Evolutionary conservation across 2,888 invertebrate species (phyloP).

Genomic region (Epistrophe eligans): DNA sequence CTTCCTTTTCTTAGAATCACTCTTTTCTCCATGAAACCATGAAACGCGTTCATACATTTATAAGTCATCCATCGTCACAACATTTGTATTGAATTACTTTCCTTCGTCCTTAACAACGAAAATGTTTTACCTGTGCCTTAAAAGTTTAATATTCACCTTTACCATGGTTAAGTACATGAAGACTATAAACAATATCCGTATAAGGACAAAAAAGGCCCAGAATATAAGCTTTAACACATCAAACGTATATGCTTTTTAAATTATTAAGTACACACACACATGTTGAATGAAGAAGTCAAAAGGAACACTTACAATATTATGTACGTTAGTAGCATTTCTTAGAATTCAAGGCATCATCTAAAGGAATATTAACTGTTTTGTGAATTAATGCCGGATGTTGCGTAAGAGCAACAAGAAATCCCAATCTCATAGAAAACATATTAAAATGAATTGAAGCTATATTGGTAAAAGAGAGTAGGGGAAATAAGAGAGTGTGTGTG

Average conservation of each 20-base stretch:
- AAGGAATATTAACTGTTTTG: conserved; percentile 24
- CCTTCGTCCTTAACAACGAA: conserved; percentile 31
- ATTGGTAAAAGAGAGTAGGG: background rate
- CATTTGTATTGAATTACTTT: conserved; percentile 44
- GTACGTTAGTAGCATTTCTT: conserved; percentile 1
- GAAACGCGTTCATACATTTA: background rate
- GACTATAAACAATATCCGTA: background rate
- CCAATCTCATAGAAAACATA: conserved; percentile 2
- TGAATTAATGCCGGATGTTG: conserved; percentile 41
- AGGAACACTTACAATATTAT: conserved; percentile 5
- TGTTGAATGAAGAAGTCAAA: conserved; percentile 11
- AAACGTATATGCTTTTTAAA: conserved; percentile 57
- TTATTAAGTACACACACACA: conserved; percentile 56
- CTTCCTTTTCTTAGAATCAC: background rate
- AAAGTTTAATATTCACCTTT: conserved; percentile 36
- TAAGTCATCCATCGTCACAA: background rate
- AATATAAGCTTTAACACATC: conserved; percentile 34
- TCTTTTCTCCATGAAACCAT: background rate
- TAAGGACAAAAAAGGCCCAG: conserved; percentile 14
- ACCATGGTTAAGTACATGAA: conserved; percentile 11
- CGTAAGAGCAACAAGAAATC: conserved; percentile 32
- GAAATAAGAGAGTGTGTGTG: background rate
- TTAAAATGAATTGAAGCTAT: conserved; percentile 16
- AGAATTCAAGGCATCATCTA: conserved; percentile 21
- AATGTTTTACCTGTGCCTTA: background rate